phyloP scores from a whole-genome alignment of 1,140 invertebrate species.

The Drusus annulatus region DNA sequence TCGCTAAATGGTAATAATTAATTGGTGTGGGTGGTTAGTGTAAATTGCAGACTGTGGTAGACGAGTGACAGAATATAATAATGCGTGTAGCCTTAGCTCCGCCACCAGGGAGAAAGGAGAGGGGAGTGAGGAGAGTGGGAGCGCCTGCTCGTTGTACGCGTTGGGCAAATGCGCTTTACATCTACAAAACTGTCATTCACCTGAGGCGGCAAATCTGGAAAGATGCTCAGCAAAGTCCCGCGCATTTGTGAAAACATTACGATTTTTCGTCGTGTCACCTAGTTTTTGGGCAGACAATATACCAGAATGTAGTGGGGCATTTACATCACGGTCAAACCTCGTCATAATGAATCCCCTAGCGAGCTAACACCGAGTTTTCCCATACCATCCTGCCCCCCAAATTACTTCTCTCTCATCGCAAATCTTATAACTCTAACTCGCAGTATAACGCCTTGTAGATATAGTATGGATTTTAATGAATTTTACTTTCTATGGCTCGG shows the following conservation, averaged over 20 bases:
- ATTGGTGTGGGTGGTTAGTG: no score
- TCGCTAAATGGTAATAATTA: no score
- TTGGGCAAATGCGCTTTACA: constrained; percentile 23
- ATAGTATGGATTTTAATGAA: no score
- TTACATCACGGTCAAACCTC: background rate
- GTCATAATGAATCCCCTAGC: background rate
- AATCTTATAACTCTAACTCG: no score
- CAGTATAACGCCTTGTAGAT: no score
- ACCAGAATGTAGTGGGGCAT: constrained; percentile 42
- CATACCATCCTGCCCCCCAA: no score
- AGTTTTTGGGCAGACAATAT: constrained; percentile 51
- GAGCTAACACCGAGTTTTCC: no score
- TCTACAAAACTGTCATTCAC: constrained; percentile 50
- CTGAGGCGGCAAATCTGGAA: constrained; percentile 48
- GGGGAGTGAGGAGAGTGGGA: background rate
- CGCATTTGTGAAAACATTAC: constrained; percentile 47
- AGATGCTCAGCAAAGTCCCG: constrained; percentile 49
- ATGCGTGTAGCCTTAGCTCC: background rate
- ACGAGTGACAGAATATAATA: background rate
- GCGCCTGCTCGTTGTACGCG: background rate
- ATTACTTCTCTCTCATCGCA: no score
- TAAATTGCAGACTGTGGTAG: background rate
- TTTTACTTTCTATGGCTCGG: no score
- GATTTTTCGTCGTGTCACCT: constrained; percentile 51
- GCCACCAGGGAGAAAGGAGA: constrained; percentile 8